phyloP scores from a whole-genome alignment of 2,113 vertebrate genomes.

The Sitta europaea region DNA sequence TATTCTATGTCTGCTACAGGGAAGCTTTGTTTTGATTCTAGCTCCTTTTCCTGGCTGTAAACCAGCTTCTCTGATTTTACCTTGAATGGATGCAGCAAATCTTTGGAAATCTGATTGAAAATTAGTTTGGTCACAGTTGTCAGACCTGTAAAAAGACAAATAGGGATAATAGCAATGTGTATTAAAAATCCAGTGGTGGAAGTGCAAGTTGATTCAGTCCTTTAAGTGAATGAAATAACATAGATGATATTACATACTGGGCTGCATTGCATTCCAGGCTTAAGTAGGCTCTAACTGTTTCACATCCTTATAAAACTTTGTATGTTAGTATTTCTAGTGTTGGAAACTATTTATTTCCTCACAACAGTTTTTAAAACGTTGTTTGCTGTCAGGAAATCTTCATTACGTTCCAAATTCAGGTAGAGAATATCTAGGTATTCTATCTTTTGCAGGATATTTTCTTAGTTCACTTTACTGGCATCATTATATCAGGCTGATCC shows the following conservation, averaged over 20 bases:
- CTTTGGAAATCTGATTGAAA: constrained; percentile 36
- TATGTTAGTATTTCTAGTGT: neutral
- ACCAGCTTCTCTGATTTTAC: neutral
- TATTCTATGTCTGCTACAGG: neutral
- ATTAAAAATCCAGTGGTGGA: neutral
- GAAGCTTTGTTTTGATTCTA: neutral
- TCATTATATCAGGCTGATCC: neutral
- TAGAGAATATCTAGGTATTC: neutral
- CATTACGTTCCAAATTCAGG: neutral
- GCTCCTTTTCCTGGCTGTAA: neutral
- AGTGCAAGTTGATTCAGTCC: neutral
- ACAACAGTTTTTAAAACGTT: neutral
- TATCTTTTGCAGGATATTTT: neutral
- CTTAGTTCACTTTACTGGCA: neutral
- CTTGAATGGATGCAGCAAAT: neutral
- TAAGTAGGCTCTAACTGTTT: neutral
- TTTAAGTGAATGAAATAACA: neutral
- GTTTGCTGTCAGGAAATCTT: neutral
- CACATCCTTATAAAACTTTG: neutral
- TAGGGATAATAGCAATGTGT: neutral
- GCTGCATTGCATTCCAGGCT: neutral
- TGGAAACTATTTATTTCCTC: neutral
- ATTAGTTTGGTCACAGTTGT: constrained; percentile 13
- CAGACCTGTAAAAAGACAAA: neutral
- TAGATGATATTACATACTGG: neutral